Base-by-base conservation (phyloP, 2,113 vertebrate genomes). In the Tachycineta bicolor region DNA sequence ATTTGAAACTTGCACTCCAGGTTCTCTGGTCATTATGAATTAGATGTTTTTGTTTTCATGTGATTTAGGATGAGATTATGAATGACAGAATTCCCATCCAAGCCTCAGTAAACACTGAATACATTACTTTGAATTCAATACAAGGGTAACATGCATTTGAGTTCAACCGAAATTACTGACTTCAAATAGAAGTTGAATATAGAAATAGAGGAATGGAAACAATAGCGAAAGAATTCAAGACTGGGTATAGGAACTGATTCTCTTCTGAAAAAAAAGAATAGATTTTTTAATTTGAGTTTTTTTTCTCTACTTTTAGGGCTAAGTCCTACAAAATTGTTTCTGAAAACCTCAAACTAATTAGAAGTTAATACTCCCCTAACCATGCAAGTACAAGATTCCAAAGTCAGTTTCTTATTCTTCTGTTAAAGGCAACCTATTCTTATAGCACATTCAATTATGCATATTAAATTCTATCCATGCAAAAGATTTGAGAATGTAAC, bases 41-140 rank as follows among this genome's bases (percentile, higher is more conserved):
- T 49, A 77, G 56, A 58, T 46, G 13, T 10, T 26, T 26, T 59
- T 1, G 23, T 79, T 67, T 68, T 21, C 24, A 71, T 0, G 0
- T 14, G 31, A 34, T 9, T 64, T 77, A 63, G 31, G 55, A 43
- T 29, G 31, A 69, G 31, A 58, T 47, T 43, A 71, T 11, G 21
- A 82, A 85, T 15, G 10, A 76, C 5, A 76, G 9, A 76, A 87
- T 31, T 86, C 28, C 28, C 25, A 44, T 16, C 24, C 79, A 83
- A 80, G 12, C 23, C 63, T 71, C 60, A 65, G 41, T 4, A 89
- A 91, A 87, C 33, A n/a, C 9, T 56, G 39, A 70, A 76, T 59
- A 37, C 7, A 34, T 80, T 3, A 62, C 44, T 49, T 15, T 34
- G 26, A 73, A 49, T 80, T 47, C 62, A 19, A 47, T 39, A 71